Evolutionary conservation across 2,888 invertebrate genomes (phyloP).

Genomic region (Sarcophaga subvicina): DNA sequence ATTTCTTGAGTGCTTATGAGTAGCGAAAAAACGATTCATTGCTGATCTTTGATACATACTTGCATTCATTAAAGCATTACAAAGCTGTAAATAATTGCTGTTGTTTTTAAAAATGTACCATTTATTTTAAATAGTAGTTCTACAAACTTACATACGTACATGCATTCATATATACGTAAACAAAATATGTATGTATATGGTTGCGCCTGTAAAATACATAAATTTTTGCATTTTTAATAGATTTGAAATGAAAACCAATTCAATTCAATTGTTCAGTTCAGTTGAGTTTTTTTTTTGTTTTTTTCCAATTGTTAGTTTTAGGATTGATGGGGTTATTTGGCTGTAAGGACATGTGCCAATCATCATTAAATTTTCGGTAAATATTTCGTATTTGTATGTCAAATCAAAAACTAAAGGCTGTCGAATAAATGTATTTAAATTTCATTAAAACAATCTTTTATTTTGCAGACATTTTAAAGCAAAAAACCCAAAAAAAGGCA

Average conservation of each 20-base stretch:
- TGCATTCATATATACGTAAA: too few relatives aligned
- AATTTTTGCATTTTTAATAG: background rate
- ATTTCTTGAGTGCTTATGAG: too few relatives aligned
- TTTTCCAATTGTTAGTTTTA: background rate
- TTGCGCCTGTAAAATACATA: background rate
- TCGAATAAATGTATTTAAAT: conserved; percentile 30
- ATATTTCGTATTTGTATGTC: conserved; percentile 27
- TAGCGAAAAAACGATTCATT: too few relatives aligned
- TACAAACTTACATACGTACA: too few relatives aligned
- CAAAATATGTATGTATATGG: background rate
- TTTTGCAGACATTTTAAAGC: background rate
- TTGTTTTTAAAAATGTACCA: too few relatives aligned
- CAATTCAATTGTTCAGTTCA: background rate
- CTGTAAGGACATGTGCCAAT: conserved; percentile 63
- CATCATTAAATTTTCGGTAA: conserved; percentile 59
- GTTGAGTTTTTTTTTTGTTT: background rate
- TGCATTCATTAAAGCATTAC: too few relatives aligned
- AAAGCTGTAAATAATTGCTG: too few relatives aligned
- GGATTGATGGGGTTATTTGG: background rate
- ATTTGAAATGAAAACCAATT: background rate
- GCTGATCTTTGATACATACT: too few relatives aligned
- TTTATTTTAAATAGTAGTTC: too few relatives aligned
- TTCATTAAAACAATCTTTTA: background rate
- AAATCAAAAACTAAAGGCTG: conserved; percentile 59
- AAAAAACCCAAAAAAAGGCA: background rate